Evolutionary conservation across 2,888 invertebrate species (phyloP).

Genomic region (Dromius quadrimaculatus): DNA sequence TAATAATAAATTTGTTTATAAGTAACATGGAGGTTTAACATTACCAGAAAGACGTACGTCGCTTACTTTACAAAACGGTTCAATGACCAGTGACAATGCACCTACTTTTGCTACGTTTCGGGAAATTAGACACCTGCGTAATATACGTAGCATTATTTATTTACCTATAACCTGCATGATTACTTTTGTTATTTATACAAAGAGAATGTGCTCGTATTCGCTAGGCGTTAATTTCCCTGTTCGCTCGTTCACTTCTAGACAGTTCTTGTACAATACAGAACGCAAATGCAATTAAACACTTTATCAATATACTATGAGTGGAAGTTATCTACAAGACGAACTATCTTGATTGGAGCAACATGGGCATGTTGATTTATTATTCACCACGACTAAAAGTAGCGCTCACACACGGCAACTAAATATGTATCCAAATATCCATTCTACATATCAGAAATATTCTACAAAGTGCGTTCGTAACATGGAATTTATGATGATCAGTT

Average conservation of each 20-base stretch:
- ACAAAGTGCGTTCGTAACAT: conserved; percentile 50
- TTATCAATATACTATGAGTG: conserved; percentile 48
- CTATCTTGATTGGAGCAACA: conserved; percentile 44
- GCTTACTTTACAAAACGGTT: conserved; percentile 69
- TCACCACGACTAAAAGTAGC: conserved; percentile 49
- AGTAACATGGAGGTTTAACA: conserved; percentile 68
- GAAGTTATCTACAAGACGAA: conserved; percentile 51
- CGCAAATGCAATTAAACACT: conserved; percentile 48
- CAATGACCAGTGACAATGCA: conserved; percentile 58
- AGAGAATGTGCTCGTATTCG: conserved; percentile 44
- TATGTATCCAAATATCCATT: conserved; percentile 53
- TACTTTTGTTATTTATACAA: conserved; percentile 48
- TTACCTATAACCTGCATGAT: conserved; percentile 50
- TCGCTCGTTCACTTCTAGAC: conserved; percentile 45
- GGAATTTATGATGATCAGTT: conserved; percentile 49
- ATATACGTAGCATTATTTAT: conserved; percentile 39
- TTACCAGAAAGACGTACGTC: conserved; percentile 67
- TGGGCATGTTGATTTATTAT: conserved; percentile 47
- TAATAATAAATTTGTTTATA: conserved; percentile 58
- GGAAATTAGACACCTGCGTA: conserved; percentile 52
- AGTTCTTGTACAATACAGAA: conserved; percentile 46
- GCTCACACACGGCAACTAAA: conserved; percentile 52
- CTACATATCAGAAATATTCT: conserved; percentile 51
- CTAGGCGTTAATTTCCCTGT: conserved; percentile 40
- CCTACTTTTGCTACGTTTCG: conserved; percentile 46